phyloP scores from a whole-genome alignment of 2,888 invertebrate species.

The Syritta pipiens region DNA sequence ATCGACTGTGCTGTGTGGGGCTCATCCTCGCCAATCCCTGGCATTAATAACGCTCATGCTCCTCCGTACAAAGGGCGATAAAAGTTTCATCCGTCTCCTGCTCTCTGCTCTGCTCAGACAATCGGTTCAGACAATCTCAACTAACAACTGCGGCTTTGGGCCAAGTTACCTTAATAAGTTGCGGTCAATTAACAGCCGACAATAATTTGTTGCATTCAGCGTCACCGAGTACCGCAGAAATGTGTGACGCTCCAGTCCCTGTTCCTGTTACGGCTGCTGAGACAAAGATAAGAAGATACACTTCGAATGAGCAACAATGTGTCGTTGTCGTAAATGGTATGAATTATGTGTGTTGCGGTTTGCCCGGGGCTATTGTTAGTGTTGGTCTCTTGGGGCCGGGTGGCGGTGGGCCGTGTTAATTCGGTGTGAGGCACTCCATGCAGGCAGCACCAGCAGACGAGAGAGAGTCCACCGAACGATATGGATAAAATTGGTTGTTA shows the following conservation, averaged over 20 bases:
- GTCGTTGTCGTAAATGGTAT: conserved; percentile 64
- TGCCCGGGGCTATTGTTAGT: conserved; percentile 30
- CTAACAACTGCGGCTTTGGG: conserved; percentile 52
- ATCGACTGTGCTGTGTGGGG: not conserved
- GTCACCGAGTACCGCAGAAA: conserved; percentile 48
- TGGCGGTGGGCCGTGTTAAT: conserved; percentile 1
- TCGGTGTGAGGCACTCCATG: conserved; percentile 42
- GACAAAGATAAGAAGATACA: conserved; percentile 24
- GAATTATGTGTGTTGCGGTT: conserved; percentile 68
- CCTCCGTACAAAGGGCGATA: conserved; percentile 45
- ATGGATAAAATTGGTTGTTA: conserved; percentile 40
- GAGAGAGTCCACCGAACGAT: conserved; percentile 7
- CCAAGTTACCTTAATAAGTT: conserved; percentile 67
- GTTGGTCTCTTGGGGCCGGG: not conserved
- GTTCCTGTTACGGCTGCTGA: conserved; percentile 7
- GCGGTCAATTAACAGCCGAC: conserved; percentile 64
- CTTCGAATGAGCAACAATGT: conserved; percentile 57
- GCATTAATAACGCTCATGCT: conserved; percentile 30
- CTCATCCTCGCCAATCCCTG: conserved; percentile 44
- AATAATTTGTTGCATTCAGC: conserved; percentile 62
- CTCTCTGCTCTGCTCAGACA: conserved; percentile 16
- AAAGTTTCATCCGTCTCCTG: conserved; percentile 28
- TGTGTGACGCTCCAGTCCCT: conserved; percentile 55
- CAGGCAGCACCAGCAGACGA: conserved; percentile 30
- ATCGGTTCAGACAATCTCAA: conserved; percentile 33